Percentiles rank a stretch among this genome's conserved stretches.
phyloP scores from a whole-genome alignment of 2,113 vertebrate species.

The Hippolais icterina region DNA sequence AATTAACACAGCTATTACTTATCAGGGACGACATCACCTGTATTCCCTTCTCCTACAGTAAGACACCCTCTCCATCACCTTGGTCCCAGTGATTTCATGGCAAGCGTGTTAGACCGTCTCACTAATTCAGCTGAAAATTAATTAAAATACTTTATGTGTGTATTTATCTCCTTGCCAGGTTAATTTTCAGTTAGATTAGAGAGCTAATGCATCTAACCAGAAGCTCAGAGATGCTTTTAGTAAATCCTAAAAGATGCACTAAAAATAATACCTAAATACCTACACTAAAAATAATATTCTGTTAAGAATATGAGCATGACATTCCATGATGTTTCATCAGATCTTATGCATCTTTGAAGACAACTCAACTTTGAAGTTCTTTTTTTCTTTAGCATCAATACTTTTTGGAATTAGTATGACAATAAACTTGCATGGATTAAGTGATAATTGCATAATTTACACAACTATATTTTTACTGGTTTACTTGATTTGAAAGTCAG shows the following conservation, averaged over 20 bases:
- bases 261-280: background rate
- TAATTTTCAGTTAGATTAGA: background rate
- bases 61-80: background rate
- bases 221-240: background rate
- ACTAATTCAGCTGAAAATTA: background rate
- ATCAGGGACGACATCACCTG: background rate
- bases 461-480: background rate
- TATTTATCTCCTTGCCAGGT: background rate
- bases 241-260: background rate
- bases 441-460: conserved; percentile 14
- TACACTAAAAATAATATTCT: background rate
- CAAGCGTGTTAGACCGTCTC: fast-evolving
- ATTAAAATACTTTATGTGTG: background rate
- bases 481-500: background rate
- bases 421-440: background rate
- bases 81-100: background rate
- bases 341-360: background rate
- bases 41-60: background rate
- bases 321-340: background rate
- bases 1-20: background rate
- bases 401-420: background rate
- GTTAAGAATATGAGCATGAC: background rate
- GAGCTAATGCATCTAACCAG: background rate
- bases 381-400: background rate
- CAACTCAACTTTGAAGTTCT: background rate